Conservation (phyloP, 2,113 vertebrate species). For the Setophaga kirtlandii region DNA sequence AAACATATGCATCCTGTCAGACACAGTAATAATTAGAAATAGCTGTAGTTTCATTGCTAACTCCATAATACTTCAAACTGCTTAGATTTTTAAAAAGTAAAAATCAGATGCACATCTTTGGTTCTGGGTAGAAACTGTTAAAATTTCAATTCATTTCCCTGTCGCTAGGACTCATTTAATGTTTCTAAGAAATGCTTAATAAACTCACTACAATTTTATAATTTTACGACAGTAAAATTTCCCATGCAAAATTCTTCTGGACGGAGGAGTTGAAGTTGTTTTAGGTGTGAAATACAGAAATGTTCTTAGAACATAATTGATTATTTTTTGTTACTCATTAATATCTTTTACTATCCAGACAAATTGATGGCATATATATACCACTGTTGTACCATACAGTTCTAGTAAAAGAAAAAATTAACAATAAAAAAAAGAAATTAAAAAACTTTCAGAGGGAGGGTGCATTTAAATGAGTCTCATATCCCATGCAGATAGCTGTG, state of each 20-base stretch:
- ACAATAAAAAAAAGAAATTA: not conserved
- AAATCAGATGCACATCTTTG: not conserved
- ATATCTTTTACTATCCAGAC: not conserved
- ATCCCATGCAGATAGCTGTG: not conserved
- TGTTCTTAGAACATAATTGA: not conserved
- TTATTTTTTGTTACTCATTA: not conserved
- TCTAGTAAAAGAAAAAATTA: not conserved
- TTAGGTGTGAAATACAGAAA: not conserved
- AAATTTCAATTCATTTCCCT: not conserved
- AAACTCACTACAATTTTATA: not conserved
- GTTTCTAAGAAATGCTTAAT: not conserved
- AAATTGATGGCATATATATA: not conserved
- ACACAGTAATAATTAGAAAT: conserved; percentile 58
- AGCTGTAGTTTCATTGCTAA: conserved; percentile 29
- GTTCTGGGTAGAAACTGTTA: not conserved
- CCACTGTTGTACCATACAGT: not conserved
- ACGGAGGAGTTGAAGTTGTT: not conserved
- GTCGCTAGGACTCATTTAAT: not conserved
- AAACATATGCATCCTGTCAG: conserved; percentile 55
- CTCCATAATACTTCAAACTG: not conserved
- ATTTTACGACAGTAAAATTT: not conserved
- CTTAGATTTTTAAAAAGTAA: not conserved
- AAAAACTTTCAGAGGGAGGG: not conserved
- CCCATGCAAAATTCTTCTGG: not conserved
- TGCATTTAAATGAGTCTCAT: not conserved